Conservation (phyloP, 2,888 invertebrate genomes). For the Campoletis raptor region DNA sequence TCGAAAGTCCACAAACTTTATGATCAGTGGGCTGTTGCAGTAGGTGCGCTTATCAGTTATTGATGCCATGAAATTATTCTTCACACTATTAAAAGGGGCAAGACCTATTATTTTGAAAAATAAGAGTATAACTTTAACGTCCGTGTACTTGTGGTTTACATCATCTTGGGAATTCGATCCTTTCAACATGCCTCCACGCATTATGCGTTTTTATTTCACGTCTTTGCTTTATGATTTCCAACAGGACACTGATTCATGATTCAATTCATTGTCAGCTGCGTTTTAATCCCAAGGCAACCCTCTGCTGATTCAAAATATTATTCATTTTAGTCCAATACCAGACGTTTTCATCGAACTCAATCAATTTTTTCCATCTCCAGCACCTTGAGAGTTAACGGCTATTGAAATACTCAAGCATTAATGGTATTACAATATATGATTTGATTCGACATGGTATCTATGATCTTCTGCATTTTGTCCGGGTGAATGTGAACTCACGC, state of each 20-base stretch:
- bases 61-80: not conserved
- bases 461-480: not conserved
- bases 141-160: not conserved
- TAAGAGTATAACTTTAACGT: not conserved
- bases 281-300: not conserved
- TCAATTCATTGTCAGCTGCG: not conserved
- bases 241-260: not conserved
- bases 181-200: not conserved
- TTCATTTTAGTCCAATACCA: not conserved
- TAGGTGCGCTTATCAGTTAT: not conserved
- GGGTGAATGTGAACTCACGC: constrained; percentile 5
- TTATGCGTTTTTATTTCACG: not conserved
- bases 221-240: not conserved
- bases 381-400: not conserved
- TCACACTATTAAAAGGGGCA: not conserved
- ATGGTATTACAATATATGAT: not conserved
- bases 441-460: not conserved
- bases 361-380: not conserved
- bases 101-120: not conserved
- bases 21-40: not conserved
- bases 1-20: constrained; percentile 53
- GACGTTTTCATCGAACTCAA: not conserved
- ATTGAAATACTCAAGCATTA: not conserved
- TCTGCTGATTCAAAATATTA: not conserved
- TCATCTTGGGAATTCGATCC: not conserved